Conservation (phyloP, 2,113 vertebrate species). For the Microtus montanus region DNA sequence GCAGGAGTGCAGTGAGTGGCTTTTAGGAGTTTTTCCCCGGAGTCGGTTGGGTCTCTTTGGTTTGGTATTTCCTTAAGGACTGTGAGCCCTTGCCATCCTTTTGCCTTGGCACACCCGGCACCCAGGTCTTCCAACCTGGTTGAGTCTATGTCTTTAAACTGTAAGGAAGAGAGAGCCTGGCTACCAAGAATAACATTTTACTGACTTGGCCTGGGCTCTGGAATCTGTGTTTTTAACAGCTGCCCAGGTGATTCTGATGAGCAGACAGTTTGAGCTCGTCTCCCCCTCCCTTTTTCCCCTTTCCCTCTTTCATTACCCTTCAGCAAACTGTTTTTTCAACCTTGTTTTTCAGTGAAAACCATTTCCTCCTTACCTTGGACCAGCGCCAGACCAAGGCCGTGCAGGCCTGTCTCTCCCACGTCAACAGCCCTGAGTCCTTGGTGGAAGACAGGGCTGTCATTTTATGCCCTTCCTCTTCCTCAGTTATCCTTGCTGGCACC, state of each 20-base stretch:
- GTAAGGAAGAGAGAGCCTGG: constrained; percentile 48
- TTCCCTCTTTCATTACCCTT: constrained; percentile 59
- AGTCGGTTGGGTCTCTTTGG: neutral
- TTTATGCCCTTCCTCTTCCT: constrained; percentile 39
- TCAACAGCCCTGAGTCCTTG: constrained; percentile 68
- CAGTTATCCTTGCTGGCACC: neutral
- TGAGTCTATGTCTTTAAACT: constrained; percentile 45
- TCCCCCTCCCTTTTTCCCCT: neutral
- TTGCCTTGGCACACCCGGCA: neutral
- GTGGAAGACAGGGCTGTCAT: constrained; percentile 12
- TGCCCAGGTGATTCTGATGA: constrained; percentile 72
- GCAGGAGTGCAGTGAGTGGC: neutral
- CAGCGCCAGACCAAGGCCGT: constrained; percentile 49
- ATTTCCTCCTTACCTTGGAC: constrained; percentile 63
- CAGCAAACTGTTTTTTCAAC: constrained; percentile 73
- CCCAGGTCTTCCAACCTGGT: neutral
- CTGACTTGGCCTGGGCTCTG: constrained; percentile 28
- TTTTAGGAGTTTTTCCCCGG: neutral
- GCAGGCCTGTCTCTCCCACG: constrained; percentile 31
- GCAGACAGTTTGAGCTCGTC: constrained; percentile 47
- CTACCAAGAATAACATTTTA: constrained; percentile 57
- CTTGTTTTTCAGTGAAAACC: constrained; percentile 73
- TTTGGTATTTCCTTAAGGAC: neutral
- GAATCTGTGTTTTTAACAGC: constrained; percentile 66
- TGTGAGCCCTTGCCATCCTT: neutral